These are phyloP conservation scores for Drosophila bunnanda DNA, from an alignment of 2,888 invertebrate genomes.

Conservation along the genomic window DNA sequence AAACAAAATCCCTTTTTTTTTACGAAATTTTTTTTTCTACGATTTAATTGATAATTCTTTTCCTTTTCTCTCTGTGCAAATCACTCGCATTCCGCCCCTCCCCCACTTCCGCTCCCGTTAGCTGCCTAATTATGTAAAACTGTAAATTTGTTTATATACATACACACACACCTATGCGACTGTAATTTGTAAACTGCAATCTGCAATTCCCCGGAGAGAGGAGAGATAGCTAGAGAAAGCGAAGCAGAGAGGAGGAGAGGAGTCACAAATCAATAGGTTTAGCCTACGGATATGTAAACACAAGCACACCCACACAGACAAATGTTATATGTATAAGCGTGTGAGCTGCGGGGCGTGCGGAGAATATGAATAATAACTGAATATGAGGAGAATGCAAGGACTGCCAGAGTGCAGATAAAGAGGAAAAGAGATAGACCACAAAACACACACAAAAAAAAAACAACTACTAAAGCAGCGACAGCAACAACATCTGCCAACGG, in stretches of 20 bases:
- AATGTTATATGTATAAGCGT: conserved; percentile 72
- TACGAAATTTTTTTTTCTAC: conserved; percentile 34
- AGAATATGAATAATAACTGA: conserved; percentile 9
- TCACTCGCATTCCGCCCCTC: conserved; percentile 62
- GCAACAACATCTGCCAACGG: conserved; percentile 40
- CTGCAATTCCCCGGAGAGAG: conserved; percentile 26
- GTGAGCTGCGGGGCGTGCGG: conserved; percentile 60
- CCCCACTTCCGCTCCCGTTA: conserved; percentile 18
- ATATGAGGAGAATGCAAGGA: conserved; percentile 28
- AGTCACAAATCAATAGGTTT: conserved; percentile 67
- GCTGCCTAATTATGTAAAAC: conserved; percentile 48
- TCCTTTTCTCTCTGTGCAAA: conserved; percentile 46
- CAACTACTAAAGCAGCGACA: conserved; percentile 41
- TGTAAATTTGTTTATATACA: conserved; percentile 67
- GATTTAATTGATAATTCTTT: conserved; percentile 43
- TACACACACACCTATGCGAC: conserved; percentile 24
- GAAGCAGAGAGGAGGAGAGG: conserved; percentile 22
- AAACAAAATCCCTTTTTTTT: conserved; percentile 26
- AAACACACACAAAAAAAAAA: conserved; percentile 13
- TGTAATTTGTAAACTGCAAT: conserved; percentile 40
- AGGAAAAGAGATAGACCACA: conserved; percentile 31
- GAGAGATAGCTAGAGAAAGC: conserved; percentile 2
- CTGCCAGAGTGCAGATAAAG: conserved; percentile 10
- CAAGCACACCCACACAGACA: conserved; percentile 28
- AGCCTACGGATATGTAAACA: conserved; percentile 50